Conservation (phyloP, 2,113 vertebrate genomes). For the Hemibagrus wyckioides region DNA sequence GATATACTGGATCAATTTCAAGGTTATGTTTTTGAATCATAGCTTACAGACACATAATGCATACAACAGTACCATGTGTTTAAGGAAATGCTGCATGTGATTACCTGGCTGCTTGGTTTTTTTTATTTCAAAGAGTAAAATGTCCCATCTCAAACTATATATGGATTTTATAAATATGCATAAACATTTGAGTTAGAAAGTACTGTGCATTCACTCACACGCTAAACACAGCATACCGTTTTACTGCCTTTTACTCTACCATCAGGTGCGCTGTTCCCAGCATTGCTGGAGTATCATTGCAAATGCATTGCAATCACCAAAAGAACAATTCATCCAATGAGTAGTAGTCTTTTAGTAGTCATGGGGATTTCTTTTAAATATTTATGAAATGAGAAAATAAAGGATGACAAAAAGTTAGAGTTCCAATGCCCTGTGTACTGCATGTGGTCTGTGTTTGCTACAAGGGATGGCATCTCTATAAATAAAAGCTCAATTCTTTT, state of each 20-base stretch:
- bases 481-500: background rate
- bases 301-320: no score
- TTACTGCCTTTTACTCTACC: background rate
- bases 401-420: background rate
- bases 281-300: background rate
- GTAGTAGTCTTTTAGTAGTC: background rate
- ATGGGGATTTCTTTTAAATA: background rate
- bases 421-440: background rate
- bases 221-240: background rate
- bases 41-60: background rate
- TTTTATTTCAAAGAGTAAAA: background rate
- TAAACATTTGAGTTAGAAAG: background rate
- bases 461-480: background rate
- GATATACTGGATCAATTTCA: background rate
- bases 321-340: background rate
- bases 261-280: background rate
- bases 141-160: no score
- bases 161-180: no score
- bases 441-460: background rate
- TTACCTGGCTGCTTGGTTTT: background rate
- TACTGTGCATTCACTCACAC: background rate
- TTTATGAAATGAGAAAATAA: background rate
- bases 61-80: background rate
- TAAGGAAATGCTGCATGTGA: background rate
- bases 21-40: background rate